Evolutionary conservation across 2,113 vertebrate genomes (phyloP), one percentile per base, ranked within the genome.

Genomic region (Otocyon megalotis): DNA sequence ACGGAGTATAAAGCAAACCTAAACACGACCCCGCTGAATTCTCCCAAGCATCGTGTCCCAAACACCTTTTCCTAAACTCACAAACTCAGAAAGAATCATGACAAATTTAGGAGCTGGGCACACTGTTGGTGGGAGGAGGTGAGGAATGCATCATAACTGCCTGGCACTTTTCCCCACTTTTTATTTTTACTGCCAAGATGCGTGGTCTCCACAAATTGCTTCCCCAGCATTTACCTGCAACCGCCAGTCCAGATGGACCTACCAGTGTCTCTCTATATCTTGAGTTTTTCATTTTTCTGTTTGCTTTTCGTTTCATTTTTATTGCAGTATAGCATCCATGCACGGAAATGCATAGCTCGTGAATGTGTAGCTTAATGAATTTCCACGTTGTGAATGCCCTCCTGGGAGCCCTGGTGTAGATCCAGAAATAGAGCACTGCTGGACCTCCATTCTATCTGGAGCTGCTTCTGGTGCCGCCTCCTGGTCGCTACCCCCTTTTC

Each of bases 91-190:
- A 81, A 7, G 67, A 85, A 67, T 69, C 30, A 28, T 43, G 48
- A 35, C 30, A 5, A 24, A 14, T 22, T 69, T 50, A 30, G 65
- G 22, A 85, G 54, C n/a, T 28, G 8, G 24, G 50, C 26, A 43
- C 28, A 15, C 12, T 17, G 15, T 4, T 24, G 30, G 22, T 17
- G 16, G 54, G 32, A 77, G 20, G 15, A 6, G 8, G 12, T 26
- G 26, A 60, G 37, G 8, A 26, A 30, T 1, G 4, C 1, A 3
- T 32, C 3, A 1, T 24, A 67, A 19, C 30, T 20, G 5, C 9
- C 2, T 16, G n/a, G 28, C 5, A 26, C n/a, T 74, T 43, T 17
- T 20, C 19, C 17, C 17, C 19, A 15, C 10, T 54, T 63, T 11
- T 24, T 35, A 35, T 50, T 95, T 92, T 92, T 32, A 56, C 16